Conservation (phyloP, 2,113 vertebrate genomes). For the Andinoacara biseriatus region DNA sequence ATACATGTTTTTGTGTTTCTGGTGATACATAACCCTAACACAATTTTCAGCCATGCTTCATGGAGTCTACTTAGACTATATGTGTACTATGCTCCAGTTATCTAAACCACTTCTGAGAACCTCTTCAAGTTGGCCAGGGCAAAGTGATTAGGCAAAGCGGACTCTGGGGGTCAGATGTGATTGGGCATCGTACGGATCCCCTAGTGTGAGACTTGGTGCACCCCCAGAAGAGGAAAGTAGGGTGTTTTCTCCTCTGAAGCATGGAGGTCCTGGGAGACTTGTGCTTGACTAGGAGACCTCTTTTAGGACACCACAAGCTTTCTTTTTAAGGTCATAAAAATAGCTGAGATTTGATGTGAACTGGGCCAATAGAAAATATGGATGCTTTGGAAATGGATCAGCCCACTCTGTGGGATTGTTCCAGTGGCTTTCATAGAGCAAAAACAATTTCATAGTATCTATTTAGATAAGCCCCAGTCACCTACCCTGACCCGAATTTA, state of each 20-base stretch:
- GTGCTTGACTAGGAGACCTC: not conserved
- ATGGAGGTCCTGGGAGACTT: not conserved
- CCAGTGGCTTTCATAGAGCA: slow-evolving; percentile 4
- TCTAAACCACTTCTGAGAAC: not conserved
- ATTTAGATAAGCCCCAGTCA: slow-evolving; percentile 34
- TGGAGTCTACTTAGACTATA: not conserved
- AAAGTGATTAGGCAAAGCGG: not conserved
- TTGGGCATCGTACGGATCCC: not conserved
- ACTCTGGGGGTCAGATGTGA: not conserved
- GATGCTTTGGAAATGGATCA: slow-evolving; percentile 31
- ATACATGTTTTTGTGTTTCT: not conserved
- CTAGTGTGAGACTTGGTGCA: not conserved
- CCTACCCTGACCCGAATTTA: slow-evolving; percentile 39
- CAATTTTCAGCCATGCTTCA: not conserved
- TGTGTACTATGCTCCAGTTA: not conserved
- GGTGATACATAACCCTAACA: not conserved
- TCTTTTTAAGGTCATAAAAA: not conserved
- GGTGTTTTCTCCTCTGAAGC: not conserved
- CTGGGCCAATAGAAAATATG: slow-evolving; percentile 5
- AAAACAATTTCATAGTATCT: slow-evolving; percentile 47
- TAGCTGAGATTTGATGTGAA: not conserved
- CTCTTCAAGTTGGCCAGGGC: not conserved
- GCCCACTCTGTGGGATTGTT: slow-evolving; percentile 5
- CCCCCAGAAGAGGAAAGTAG: not conserved
- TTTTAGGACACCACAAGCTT: not conserved